phyloP scores from a whole-genome alignment of 2,797 vertebrate species.

The Neosilurus mollespiculum region DNA sequence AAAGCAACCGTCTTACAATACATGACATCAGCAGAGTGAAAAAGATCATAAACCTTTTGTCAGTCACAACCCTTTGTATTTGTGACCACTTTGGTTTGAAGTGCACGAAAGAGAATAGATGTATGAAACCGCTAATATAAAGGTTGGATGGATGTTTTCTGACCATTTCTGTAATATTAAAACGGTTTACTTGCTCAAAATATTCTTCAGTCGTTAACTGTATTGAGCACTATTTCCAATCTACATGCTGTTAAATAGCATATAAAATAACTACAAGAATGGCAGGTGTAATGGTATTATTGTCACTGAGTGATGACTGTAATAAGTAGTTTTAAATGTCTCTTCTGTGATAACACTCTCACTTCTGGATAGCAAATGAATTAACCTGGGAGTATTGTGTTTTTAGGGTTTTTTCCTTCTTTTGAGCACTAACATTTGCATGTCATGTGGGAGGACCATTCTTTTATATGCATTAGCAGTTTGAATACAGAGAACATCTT shows the following conservation, averaged over 20 bases:
- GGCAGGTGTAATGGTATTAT: neutral
- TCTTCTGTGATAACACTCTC: neutral
- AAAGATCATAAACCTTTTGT: neutral
- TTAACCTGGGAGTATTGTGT: neutral
- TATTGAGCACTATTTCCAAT: neutral
- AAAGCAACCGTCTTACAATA: neutral
- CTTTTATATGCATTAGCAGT: neutral
- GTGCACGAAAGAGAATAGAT: neutral
- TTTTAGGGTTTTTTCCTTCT: neutral
- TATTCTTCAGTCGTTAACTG: neutral
- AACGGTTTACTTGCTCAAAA: slow-evolving; percentile 6
- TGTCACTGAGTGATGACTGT: slow-evolving; percentile 3
- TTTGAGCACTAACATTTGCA: neutral
- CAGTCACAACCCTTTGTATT: neutral
- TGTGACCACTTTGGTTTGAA: neutral
- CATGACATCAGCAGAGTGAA: neutral
- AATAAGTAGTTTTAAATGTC: neutral
- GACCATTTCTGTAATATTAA: neutral
- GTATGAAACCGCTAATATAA: neutral
- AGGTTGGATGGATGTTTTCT: no score
- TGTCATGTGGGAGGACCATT: neutral
- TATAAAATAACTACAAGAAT: neutral
- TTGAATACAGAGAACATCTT: neutral
- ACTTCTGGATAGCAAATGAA: neutral
- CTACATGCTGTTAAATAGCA: neutral